phyloP scores from a whole-genome alignment of 1,140 invertebrate species.

The Drosophila novamexicana region DNA sequence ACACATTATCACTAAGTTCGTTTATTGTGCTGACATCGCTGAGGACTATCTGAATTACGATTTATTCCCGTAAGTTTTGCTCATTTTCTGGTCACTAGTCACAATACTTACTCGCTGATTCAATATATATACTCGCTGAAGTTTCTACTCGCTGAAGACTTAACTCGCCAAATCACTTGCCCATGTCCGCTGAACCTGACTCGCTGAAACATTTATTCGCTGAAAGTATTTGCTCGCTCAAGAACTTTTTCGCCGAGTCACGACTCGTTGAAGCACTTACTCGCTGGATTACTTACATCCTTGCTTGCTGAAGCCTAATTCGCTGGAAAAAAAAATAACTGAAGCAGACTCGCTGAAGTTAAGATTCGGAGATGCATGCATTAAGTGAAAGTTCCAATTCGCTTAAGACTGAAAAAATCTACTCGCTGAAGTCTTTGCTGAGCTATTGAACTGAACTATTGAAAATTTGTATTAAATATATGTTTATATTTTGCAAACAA shows the following conservation, averaged over 20 bases:
- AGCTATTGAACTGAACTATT: background rate
- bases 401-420: background rate
- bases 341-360: background rate
- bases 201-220: background rate
- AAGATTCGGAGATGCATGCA: too few relatives aligned
- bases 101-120: too few relatives aligned
- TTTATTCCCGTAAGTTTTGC: too few relatives aligned
- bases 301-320: background rate
- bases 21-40: too few relatives aligned
- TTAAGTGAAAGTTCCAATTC: background rate
- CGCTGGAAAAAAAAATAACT: background rate
- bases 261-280: background rate
- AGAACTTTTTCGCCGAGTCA: background rate
- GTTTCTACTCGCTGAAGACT: too few relatives aligned
- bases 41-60: too few relatives aligned
- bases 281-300: background rate
- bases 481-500: slow-evolving; percentile 41
- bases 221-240: too few relatives aligned
- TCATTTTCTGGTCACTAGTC: too few relatives aligned
- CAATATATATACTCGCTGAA: too few relatives aligned
- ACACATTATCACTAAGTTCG: too few relatives aligned
- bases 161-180: too few relatives aligned
- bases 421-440: background rate
- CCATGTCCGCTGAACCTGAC: background rate
- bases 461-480: slow-evolving; percentile 13